Evolutionary conservation across 2,797 vertebrate genomes (phyloP), one percentile per base, ranked within the genome.

Genomic region (Trematomus bernacchii): DNA sequence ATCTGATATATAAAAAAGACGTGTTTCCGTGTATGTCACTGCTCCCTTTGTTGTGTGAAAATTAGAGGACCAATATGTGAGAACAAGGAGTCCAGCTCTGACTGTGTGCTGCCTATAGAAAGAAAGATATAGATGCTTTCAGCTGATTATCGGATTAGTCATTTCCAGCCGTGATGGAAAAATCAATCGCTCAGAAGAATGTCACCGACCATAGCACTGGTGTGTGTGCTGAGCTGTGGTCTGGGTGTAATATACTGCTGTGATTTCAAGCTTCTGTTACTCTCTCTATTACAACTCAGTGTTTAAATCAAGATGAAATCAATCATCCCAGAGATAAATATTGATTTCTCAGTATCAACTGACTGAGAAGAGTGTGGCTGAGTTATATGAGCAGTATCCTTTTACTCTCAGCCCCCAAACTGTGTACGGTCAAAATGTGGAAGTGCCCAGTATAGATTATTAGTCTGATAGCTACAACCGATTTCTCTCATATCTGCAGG

Each of bases 231-330:
- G 66, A 15, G 21, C 37, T 44, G 43, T n/a, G n/a, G 57, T 63
- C 52, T 0, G 3, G 52, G 16, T 47, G 7, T 4, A 19, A 21
- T 13, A 10, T 19, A 33, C 4, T 30, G 0, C 3, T 16, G 42
- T 43, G 43, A 61, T 23, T 48, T 72, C 66, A 51, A 47, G 64
- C 53, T 44, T 59, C 59, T 58, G 54, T 46, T 73, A 16, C 52
- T 54, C 53, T 44, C 59, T 83, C 61, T 71, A 66, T 85, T 89
- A 61, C 73, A 73, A 57, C 78, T 79, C 77, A 64, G 60, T 73
- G 73, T 86, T 92, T 88, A 80, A 88, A 91, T 90, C 72, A 77
- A 85, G 85, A 73, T 61, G 27, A 80, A 86, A 90, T 90, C 85
- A 71, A 90, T 93, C 73, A 61, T 50, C 37, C 37, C 53, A 61